Evolutionary conservation across 2,797 vertebrate genomes (phyloP), one percentile per base, ranked within the genome.

Genomic region (Holocentrus rufus): DNA sequence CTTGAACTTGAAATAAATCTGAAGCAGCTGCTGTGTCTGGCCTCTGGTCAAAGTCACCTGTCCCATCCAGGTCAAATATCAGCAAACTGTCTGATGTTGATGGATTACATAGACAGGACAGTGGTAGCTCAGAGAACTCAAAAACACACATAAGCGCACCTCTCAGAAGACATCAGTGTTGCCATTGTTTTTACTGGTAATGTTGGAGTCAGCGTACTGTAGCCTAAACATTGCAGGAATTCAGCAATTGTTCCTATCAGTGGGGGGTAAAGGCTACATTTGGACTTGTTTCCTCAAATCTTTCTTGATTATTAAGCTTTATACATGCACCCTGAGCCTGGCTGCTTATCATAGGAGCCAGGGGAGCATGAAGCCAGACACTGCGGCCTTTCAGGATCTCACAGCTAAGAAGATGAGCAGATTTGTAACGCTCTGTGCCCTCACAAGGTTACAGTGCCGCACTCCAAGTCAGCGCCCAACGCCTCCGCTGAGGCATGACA

Each of bases 401-500:
- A 39, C 64, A 27, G 81, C 80, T 65, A n/a, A 82, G 83, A 77
- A 55, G 77, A 86, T 54, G 81, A 87, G 81, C 64, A 72, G 58
- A 78, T 83, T 74, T 81, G 85, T 76, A 76, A 85, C 39, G 44
- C 80, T 77, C 59, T 10, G 60, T 31, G 74, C 81, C 85, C 78
- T 87, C 82, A 54, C 88, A 87, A 90, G 89, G 90, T 89, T 70
- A 90, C 76, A 74, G 69, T 22, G 65, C 76, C 65, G 71, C 79
- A 65, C 69, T 79, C 75, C 69, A 54, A 52, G 82, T 80, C 79
- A 61, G 81, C 68, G 34, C 42, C 65, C 52, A 15, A 22, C 17
- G 65, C 74, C 69, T 77, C 53, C 57, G 3, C 75, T 9, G 61
- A 65, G 71, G 67, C 75, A 47, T 61, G 83, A 86, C 80, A 80